Percentiles rank a stretch among this genome's conserved stretches.
Conservation (phyloP, 2,888 invertebrate species). For the Caenorhabditis virilis region DNA sequence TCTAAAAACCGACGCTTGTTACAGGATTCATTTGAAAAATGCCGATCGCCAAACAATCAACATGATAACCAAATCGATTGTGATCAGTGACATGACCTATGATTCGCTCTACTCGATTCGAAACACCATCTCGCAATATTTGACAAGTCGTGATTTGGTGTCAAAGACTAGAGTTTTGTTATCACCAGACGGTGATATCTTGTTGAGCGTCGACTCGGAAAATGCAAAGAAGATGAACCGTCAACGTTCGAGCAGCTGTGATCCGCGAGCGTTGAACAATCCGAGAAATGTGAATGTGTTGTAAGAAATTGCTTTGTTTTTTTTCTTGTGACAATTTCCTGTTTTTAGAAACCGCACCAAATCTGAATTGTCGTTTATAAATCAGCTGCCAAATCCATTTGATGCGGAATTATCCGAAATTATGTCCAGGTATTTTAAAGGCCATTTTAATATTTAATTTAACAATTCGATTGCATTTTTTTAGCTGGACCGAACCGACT, state of each 20-base stretch:
- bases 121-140: background rate
- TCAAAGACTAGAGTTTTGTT: background rate
- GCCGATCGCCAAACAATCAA: background rate
- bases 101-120: background rate
- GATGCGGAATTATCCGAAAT: background rate
- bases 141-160: too few relatives aligned
- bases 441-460: too few relatives aligned
- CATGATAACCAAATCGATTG: background rate
- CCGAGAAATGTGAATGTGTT: background rate
- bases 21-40: background rate
- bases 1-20: background rate
- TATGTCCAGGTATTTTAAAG: too few relatives aligned
- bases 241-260: background rate
- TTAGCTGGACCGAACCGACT: too few relatives aligned
- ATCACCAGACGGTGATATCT: background rate
- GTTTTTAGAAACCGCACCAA: background rate
- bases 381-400: background rate
- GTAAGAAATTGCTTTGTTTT: background rate
- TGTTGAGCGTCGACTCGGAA: background rate
- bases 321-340: background rate
- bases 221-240: background rate
- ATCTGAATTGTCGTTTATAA: background rate
- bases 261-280: background rate
- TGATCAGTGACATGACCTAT: constrained; percentile 1
- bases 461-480: too few relatives aligned